phyloP scores from a whole-genome alignment of 1,140 invertebrate genomes.

The Trachymyrmex cornetzi region DNA sequence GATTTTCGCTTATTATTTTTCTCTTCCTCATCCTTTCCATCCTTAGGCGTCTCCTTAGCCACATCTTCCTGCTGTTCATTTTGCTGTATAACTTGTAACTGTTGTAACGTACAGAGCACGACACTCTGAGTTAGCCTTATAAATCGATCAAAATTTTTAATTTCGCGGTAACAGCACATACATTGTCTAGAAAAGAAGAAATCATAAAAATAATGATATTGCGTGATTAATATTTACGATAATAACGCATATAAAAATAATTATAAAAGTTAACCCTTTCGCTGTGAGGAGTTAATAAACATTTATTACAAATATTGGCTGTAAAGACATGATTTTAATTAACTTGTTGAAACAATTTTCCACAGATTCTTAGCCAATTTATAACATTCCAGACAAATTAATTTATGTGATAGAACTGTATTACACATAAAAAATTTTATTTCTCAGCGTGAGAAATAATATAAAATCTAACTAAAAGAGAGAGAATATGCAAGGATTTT shows the following conservation, averaged over 20 bases:
- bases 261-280: background rate
- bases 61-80: constrained; percentile 85
- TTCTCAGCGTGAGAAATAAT: too few species aligned
- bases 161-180: constrained; percentile 96
- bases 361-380: background rate
- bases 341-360: background rate
- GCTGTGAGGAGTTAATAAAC: background rate
- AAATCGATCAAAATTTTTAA: constrained; percentile 96
- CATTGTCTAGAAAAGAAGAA: constrained; percentile 90
- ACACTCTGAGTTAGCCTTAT: constrained; percentile 94
- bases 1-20: constrained; percentile 74
- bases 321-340: background rate
- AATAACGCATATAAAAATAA: background rate
- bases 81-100: constrained; percentile 91
- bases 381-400: background rate
- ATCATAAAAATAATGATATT: constrained; percentile 16
- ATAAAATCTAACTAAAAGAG: too few species aligned
- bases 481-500: too few species aligned
- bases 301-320: background rate
- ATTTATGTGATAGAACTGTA: background rate
- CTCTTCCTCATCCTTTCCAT: constrained; percentile 78
- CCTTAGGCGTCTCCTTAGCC: constrained; percentile 76
- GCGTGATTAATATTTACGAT: background rate
- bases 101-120: constrained; percentile 91
- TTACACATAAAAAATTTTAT: too few species aligned